Evolutionary conservation across 2,888 invertebrate genomes (phyloP).

Genomic region (Mongoloraphidia duomilia): DNA sequence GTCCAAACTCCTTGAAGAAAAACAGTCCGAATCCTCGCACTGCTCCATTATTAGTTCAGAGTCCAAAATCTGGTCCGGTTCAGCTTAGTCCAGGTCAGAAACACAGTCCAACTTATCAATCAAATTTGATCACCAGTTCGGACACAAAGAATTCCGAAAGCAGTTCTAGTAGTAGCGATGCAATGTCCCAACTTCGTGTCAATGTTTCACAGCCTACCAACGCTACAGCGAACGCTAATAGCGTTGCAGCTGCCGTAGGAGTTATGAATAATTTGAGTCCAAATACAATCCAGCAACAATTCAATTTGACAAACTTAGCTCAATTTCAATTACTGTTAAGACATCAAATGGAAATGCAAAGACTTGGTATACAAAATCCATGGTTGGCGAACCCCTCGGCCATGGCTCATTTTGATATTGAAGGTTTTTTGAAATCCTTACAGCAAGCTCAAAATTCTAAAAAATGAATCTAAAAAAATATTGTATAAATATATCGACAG

Average conservation of each 20-base stretch:
- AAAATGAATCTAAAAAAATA: no score
- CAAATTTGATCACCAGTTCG: constrained; percentile 2
- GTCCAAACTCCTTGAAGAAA: no score
- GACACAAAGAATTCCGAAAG: not conserved
- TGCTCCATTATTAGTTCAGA: constrained; percentile 6
- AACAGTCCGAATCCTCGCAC: constrained; percentile 1
- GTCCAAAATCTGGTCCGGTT: constrained; percentile 6
- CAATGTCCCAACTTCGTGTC: constrained; percentile 6
- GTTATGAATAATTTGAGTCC: constrained; percentile 17
- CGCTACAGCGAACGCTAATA: not conserved
- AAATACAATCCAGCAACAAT: constrained; percentile 28
- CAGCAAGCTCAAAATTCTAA: no score
- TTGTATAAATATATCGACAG: no score
- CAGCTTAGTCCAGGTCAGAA: constrained; percentile 1
- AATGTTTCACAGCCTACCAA: not conserved
- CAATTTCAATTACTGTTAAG: constrained; percentile 26
- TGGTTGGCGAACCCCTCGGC: no score
- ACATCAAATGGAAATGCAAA: constrained; percentile 27
- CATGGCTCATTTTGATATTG: no score
- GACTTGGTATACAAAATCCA: constrained; percentile 5
- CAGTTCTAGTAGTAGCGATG: constrained; percentile 2
- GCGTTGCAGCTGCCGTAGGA: constrained; percentile 5
- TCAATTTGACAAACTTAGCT: constrained; percentile 29
- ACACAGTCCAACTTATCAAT: not conserved
- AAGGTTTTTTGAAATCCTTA: no score